A percentile compares a stretch with the other conserved stretches of the same genome.
Conservation (phyloP, 2,797 vertebrate genomes). For the Protosalanx chinensis region DNA sequence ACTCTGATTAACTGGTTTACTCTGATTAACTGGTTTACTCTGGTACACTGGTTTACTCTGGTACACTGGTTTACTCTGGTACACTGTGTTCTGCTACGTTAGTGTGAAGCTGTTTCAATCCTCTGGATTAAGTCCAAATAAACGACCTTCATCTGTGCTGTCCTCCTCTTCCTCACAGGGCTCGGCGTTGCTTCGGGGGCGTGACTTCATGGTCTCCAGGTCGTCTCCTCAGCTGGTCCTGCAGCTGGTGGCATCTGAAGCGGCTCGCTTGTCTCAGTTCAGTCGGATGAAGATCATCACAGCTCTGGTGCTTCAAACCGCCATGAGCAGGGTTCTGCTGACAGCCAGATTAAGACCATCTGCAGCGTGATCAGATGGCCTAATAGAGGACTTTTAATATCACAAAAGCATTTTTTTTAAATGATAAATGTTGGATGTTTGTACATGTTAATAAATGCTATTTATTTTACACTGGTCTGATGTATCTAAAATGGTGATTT, state of each 20-base stretch:
- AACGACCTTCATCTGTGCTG: background rate
- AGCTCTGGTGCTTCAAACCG: constrained; percentile 53
- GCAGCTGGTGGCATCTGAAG: constrained; percentile 61
- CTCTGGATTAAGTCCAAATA: background rate
- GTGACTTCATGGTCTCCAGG: constrained; percentile 31
- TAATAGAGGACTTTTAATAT: background rate
- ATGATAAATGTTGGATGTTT: background rate
- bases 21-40: too few relatives aligned
- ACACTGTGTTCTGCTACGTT: background rate
- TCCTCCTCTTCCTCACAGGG: background rate
- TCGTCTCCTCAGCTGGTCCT: constrained; percentile 49
- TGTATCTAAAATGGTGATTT: too few relatives aligned
- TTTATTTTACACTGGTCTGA: too few relatives aligned
- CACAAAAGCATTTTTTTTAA: background rate
- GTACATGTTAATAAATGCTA: too few relatives aligned
- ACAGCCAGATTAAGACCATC: constrained; percentile 15
- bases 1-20: too few relatives aligned
- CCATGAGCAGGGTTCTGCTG: constrained; percentile 36
- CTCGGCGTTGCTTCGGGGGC: background rate
- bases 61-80: too few relatives aligned
- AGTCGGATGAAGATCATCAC: constrained; percentile 60
- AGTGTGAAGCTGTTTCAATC: background rate
- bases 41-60: too few relatives aligned
- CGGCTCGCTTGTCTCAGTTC: constrained; percentile 56
- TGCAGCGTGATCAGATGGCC: constrained; percentile 51